Conservation (phyloP, 2,888 invertebrate genomes). For the Omphaloscelis lunosa region DNA sequence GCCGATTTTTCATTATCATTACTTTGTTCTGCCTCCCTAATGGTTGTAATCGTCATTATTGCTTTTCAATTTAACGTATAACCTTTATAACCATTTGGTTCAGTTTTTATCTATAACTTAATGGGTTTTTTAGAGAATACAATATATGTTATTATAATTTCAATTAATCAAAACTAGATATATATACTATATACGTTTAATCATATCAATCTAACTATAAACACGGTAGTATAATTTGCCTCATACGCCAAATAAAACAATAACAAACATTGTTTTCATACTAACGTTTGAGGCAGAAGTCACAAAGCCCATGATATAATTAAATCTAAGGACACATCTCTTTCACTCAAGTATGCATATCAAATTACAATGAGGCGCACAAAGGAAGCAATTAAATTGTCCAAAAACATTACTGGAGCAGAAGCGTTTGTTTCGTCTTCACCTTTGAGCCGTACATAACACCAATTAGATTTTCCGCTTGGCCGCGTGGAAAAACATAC, state of each 20-base stretch:
- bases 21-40: constrained; percentile 55
- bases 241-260: constrained; percentile 2
- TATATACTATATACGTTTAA: neutral
- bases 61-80: constrained; percentile 37
- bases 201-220: neutral
- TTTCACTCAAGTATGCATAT: constrained; percentile 65
- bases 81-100: constrained; percentile 8
- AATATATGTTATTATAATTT: neutral
- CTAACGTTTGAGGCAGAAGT: constrained; percentile 51
- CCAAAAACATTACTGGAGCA: constrained; percentile 72
- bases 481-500: constrained; percentile 79
- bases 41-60: constrained; percentile 69
- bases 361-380: constrained; percentile 67
- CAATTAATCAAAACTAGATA: neutral
- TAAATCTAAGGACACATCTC: constrained; percentile 59
- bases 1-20: constrained; percentile 48
- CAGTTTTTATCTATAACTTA: neutral
- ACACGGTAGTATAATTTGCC: constrained; percentile 1
- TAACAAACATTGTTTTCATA: constrained; percentile 33
- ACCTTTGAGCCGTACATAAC: constrained; percentile 74
- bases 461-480: constrained; percentile 84
- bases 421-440: constrained; percentile 72
- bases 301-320: constrained; percentile 59
- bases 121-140: neutral
- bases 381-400: constrained; percentile 77